These are phyloP conservation scores for Gymnocypris eckloni DNA, from an alignment of 2,797 vertebrate species.

Conservation along the genomic window DNA sequence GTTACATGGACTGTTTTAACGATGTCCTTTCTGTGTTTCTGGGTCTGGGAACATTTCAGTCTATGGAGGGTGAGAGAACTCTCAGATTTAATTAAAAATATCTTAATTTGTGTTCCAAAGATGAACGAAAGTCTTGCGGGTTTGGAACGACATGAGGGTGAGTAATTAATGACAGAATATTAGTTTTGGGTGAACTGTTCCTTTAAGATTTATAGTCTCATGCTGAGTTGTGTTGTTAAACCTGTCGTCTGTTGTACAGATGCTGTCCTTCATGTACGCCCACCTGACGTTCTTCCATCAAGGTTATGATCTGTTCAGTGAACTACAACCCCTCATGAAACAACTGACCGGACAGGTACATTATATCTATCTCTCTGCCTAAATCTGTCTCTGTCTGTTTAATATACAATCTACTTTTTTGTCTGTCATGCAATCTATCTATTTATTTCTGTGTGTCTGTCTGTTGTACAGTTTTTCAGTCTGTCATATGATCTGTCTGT, in stretches of 20 bases:
- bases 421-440: neutral
- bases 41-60: too few species aligned
- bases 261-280: constrained; percentile 98
- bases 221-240: neutral
- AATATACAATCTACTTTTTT: neutral
- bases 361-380: neutral
- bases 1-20: too few species aligned
- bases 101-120: too few species aligned
- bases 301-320: constrained; percentile 96
- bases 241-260: constrained; percentile 74
- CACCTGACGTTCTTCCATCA: constrained; percentile 99
- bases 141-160: too few species aligned
- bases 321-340: constrained; percentile 96
- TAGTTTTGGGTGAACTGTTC: neutral
- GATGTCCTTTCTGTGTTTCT: too few species aligned
- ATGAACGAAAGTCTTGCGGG: too few species aligned
- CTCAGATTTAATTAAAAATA: too few species aligned
- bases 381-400: neutral
- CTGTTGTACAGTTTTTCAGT: neutral
- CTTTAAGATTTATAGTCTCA: neutral
- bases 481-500: neutral
- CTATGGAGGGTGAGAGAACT: too few species aligned
- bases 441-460: neutral
- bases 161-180: neutral
- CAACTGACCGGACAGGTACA: constrained; percentile 93